Base-by-base conservation (phyloP, 2,888 invertebrate species). In the Lithodes maja region DNA sequence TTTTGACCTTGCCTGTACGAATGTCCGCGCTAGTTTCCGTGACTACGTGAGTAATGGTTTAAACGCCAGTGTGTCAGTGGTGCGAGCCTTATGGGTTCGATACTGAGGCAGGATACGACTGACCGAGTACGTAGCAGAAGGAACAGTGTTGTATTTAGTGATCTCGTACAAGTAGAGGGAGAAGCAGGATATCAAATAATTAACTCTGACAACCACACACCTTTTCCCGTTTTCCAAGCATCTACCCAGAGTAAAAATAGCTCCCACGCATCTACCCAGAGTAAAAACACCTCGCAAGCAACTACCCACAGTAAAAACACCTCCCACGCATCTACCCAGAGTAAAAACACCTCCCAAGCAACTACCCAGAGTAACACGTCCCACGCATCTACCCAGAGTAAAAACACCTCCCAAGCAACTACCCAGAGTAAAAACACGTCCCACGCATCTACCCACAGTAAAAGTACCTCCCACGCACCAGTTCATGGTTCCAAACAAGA, bases 141-240 rank as follows among this genome's bases (percentile, higher is more conserved):
- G 79, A 54, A 79, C 55, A 54, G 55, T n/a, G 79, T 79, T 0
- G 79, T n/a, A 54, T 79, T 79, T 50, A 79, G 55, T 1, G 79
- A 79, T 2, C 54, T 54, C 54, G 79, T 79, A 17, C 54, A 79
- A 17, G 79, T 79, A 17, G 17, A 54, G 52, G 79, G 79, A 53
- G 79, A 79, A 54, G 54, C 61, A 61, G 61, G 61, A 12, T 61
- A 61, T 12, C 33, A 33, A 33, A 54, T n/a, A n/a, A 78, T n/a
- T 78, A n/a, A 2, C 52, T 52, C 54, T 78, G 9, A 50, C 50
- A 5, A 17, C 49, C 75, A 33, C 33, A 33, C 33, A 33, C 33
- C 33, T 33, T 33, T 33, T 33, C 33, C 33, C 33, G 33, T 33
- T 33, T 33, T 33, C 33, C 33, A 33, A 33, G 33, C 33, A 33